Evolutionary conservation across 2,888 invertebrate species (phyloP), one percentile per base, ranked within the genome.

Genomic region (Chrysodeixis includens): DNA sequence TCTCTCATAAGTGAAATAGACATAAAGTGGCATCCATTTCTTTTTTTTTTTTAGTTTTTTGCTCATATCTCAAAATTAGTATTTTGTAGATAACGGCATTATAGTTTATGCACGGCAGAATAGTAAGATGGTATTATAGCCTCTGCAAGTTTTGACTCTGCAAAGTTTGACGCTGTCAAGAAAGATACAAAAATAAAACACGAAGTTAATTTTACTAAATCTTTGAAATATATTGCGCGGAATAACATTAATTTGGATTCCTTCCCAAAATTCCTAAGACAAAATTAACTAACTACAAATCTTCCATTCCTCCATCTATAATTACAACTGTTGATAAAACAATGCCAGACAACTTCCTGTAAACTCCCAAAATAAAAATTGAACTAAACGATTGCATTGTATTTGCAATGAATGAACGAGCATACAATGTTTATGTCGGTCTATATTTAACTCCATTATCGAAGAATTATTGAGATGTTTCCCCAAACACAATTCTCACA

Each of bases 371-470:
- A 20, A 49, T 49, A 49, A 49, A 49, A 9, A 6, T 10, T n/a
- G 9, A 20, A 49, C 16, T 8, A 49, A 40, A 49, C 46, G 9
- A 49, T 16, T 49, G 46, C 46, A 49, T 49, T 49, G 46, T 49
- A 49, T 49, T 18, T 20, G 20, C 46, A 44, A 56, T 60, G 22
- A 56, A 56, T 44, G 18, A 71, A 30, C 30, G 10, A 56, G 51
- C 30, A 14, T n/a, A 40, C 30, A 9, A 5, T 22, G 16, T 51
- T 57, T 56, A 56, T 53, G 30, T 49, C 46, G 12, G 22, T 44
- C 46, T 56, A 58, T 58, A 62, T 66, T 66, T 57, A 66, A 35
- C 22, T 10, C 26, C 35, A 44, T 66, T 66, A 57, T 49, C 18
- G 30, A 55, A 46, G 18, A 54, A 35, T 46, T 64, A 49, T 55